Percentiles rank a stretch among this genome's conserved stretches.
Conservation (phyloP, 1,140 invertebrate genomes). For the Chymomyza costata region DNA sequence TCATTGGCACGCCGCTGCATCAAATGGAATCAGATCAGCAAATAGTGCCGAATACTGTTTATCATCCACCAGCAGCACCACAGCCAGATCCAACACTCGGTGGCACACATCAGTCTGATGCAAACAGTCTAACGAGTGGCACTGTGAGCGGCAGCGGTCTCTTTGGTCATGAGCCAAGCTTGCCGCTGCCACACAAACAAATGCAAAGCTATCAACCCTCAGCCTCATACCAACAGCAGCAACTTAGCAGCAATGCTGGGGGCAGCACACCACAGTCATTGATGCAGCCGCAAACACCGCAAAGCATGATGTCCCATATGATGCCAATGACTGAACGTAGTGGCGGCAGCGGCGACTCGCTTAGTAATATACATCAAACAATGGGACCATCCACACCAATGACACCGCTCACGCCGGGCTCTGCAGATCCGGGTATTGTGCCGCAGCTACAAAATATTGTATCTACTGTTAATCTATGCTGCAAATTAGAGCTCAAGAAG, state of each 20-base stretch:
- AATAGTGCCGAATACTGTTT: slow-evolving; percentile 81
- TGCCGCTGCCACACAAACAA: slow-evolving; percentile 79
- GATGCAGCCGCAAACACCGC: slow-evolving; percentile 93
- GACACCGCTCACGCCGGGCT: slow-evolving; percentile 95
- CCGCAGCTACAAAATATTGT: slow-evolving; percentile 98
- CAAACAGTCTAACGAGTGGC: slow-evolving; percentile 12
- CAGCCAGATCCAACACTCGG: slow-evolving; percentile 55
- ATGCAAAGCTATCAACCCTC: slow-evolving; percentile 77
- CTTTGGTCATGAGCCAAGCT: slow-evolving; percentile 61
- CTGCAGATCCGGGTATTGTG: slow-evolving; percentile 93
- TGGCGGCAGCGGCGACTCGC: slow-evolving; percentile 66
- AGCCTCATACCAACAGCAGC: slow-evolving; percentile 43
- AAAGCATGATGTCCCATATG: slow-evolving; percentile 91
- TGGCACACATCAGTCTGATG: slow-evolving; percentile 22
- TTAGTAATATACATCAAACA: slow-evolving; percentile 77
- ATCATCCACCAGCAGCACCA: slow-evolving; percentile 83
- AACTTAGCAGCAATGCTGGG: slow-evolving; percentile 77
- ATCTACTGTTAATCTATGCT: slow-evolving; percentile 97
- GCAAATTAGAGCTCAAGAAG: slow-evolving; percentile 96
- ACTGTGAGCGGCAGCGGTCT: slow-evolving; percentile 34
- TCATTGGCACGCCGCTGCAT: slow-evolving; percentile 91
- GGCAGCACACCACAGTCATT: slow-evolving; percentile 82
- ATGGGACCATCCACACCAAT: slow-evolving; percentile 89
- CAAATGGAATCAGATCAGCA: slow-evolving; percentile 92
- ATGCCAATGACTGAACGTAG: slow-evolving; percentile 79